Percentiles rank a stretch among this genome's conserved stretches.
Conservation (phyloP, 2,113 vertebrate species). For the Colius striatus region DNA sequence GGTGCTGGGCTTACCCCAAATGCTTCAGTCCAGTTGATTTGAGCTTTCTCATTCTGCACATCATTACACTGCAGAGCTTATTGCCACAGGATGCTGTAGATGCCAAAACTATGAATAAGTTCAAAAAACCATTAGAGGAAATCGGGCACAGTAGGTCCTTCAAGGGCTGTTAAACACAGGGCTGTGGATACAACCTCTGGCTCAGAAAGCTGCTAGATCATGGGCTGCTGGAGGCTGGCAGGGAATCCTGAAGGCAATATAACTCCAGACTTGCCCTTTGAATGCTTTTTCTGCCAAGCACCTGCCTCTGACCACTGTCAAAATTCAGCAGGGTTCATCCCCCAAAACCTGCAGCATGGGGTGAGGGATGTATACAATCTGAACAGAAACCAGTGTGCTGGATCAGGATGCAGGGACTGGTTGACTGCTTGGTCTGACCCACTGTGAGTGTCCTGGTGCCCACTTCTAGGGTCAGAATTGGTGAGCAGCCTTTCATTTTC, state of each 20-base stretch:
- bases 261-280: background rate
- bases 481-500: background rate
- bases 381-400: background rate
- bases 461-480: background rate
- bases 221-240: background rate
- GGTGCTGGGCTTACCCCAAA: background rate
- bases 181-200: background rate
- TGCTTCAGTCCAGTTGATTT: background rate
- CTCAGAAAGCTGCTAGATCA: background rate
- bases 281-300: background rate
- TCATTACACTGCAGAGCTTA: background rate
- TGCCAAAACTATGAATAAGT: background rate
- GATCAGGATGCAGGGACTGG: background rate
- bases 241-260: background rate
- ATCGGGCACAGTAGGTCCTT: slow-evolving; percentile 27
- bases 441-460: background rate
- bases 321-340: background rate
- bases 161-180: slow-evolving; percentile 25
- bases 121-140: background rate
- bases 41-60: background rate
- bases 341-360: background rate
- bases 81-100: background rate
- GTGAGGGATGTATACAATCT: background rate
- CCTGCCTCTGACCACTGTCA: background rate
- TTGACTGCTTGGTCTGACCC: background rate